Percentiles rank a stretch among this genome's conserved stretches.
phyloP scores from a whole-genome alignment of 2,113 vertebrate genomes.

The Eudorcas thomsonii region DNA sequence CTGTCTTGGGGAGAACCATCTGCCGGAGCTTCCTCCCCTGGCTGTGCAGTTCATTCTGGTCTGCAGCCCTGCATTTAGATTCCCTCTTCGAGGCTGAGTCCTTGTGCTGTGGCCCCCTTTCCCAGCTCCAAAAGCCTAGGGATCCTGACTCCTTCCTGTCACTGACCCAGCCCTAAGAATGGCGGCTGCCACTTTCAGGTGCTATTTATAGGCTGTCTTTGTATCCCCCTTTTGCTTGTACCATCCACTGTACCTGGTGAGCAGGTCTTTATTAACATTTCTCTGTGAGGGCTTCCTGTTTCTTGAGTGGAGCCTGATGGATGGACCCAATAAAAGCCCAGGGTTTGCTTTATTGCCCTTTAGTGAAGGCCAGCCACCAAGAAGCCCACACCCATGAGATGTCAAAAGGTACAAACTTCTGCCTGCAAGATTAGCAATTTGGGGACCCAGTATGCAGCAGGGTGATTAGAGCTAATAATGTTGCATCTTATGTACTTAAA shows the following conservation, averaged over 20 bases:
- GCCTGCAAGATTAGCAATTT: neutral
- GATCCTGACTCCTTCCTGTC: neutral
- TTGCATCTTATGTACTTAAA: neutral
- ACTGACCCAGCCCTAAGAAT: neutral
- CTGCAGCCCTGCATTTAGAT: neutral
- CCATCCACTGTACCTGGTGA: neutral
- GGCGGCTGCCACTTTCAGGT: too few relatives aligned
- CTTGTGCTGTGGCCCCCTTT: fast-evolving
- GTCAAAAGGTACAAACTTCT: neutral
- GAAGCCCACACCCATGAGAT: neutral
- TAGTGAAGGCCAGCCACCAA: neutral
- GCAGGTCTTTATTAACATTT: too few relatives aligned
- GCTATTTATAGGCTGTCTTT: neutral
- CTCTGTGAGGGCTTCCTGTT: neutral
- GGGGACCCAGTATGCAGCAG: neutral
- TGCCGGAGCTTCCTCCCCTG: neutral
- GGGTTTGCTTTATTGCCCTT: neutral
- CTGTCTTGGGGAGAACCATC: neutral
- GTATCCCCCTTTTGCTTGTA: neutral
- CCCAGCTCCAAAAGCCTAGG: neutral
- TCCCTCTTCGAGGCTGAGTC: neutral
- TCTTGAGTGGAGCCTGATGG: neutral
- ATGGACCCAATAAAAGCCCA: neutral
- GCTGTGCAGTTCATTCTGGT: too few relatives aligned
- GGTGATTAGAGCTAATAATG: neutral